phyloP scores from a whole-genome alignment of 2,888 invertebrate genomes.

The Cheilosia grossa region DNA sequence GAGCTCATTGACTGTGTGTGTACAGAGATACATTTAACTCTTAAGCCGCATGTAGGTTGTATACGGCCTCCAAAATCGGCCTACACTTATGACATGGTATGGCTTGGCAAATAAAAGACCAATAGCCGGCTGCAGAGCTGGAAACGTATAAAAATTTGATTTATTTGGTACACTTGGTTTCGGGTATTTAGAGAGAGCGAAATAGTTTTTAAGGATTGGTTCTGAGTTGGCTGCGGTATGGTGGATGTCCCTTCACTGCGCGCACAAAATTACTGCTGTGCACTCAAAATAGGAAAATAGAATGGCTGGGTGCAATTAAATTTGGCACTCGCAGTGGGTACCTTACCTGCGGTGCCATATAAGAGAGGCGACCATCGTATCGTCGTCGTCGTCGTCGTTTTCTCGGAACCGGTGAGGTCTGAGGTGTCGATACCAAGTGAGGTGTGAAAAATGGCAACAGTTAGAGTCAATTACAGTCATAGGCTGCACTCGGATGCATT shows the following conservation, averaged over 20 bases:
- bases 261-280: conserved; percentile 48
- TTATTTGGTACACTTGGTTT: conserved; percentile 65
- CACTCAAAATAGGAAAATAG: conserved; percentile 61
- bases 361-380: conserved; percentile 21
- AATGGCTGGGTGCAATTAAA: conserved; percentile 59
- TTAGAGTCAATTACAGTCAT: conserved; percentile 68
- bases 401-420: conserved; percentile 31
- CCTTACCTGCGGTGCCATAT: not conserved
- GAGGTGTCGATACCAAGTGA: conserved; percentile 59
- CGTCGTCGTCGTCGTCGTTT: conserved; percentile 3
- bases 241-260: conserved; percentile 60
- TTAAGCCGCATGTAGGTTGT: conserved; percentile 39
- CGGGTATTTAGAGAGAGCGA: conserved; percentile 57
- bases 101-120: conserved; percentile 9
- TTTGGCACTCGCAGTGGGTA: conserved; percentile 45
- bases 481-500: conserved; percentile 58
- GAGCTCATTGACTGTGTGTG: conserved; percentile 47
- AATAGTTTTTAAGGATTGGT: conserved; percentile 66
- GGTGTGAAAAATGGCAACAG: conserved; percentile 68
- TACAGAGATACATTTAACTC: not conserved
- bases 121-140: conserved; percentile 33
- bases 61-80: conserved; percentile 66
- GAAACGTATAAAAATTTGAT: conserved; percentile 59
- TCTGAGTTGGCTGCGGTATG: conserved; percentile 35
- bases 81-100: conserved; percentile 45